These are phyloP conservation scores for Amphiduros pacificus DNA, from an alignment of 2,888 invertebrate species.

Conservation along the genomic window DNA sequence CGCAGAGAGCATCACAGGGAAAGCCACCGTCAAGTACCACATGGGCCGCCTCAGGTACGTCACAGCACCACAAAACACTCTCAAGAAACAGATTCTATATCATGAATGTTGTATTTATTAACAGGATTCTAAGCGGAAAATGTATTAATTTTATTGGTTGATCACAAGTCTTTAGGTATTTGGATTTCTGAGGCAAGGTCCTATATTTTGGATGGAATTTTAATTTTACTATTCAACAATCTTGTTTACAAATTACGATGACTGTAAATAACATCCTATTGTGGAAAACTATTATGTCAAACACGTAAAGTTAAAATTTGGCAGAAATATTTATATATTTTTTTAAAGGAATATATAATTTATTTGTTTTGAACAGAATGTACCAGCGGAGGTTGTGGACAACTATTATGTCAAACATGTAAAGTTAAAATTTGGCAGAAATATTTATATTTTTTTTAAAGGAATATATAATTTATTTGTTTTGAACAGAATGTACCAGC, in stretches of 20 bases:
- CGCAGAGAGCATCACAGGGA: slow-evolving; percentile 30
- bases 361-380: neutral
- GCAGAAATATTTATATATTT: neutral
- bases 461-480: neutral
- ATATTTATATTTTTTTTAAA: neutral
- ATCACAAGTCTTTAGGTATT: no score
- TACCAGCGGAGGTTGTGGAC: no score
- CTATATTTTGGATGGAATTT: no score
- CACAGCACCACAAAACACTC: neutral
- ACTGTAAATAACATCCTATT: no score
- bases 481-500: slow-evolving; percentile 34
- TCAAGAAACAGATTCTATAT: neutral
- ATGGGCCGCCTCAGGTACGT: slow-evolving; percentile 40
- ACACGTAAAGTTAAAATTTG: neutral
- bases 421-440: neutral
- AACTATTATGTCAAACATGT: neutral
- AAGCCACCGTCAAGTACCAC: slow-evolving; percentile 38
- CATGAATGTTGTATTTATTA: no score
- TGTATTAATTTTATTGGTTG: no score
- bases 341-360: neutral
- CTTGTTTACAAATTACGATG: no score
- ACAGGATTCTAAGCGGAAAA: no score
- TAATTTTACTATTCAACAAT: no score
- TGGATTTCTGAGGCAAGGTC: no score
- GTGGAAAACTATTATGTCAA: no score